phyloP scores from a whole-genome alignment of 2,888 invertebrate species.

The Sphecodes monilicornis region DNA sequence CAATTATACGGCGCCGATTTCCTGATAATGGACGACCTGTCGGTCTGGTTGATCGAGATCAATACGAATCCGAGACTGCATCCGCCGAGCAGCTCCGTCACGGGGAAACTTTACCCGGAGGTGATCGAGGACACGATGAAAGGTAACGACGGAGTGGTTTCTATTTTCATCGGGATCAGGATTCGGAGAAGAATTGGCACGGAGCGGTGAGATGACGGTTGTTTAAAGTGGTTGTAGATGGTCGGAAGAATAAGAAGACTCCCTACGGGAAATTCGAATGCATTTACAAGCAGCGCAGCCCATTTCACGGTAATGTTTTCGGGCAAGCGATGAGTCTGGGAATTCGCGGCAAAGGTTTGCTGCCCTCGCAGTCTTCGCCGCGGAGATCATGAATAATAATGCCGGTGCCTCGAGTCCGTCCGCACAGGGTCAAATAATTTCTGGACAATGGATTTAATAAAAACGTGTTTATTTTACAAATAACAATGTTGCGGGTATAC shows the following conservation, averaged over 20 bases:
- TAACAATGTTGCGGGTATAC: constrained; percentile 76
- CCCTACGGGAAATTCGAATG: constrained; percentile 64
- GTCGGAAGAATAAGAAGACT: constrained; percentile 50
- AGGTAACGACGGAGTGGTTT: constrained; percentile 41
- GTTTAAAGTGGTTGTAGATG: constrained; percentile 61
- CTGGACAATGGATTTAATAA: constrained; percentile 62
- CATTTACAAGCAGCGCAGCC: constrained; percentile 65
- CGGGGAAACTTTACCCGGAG: constrained; percentile 65
- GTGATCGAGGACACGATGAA: constrained; percentile 67
- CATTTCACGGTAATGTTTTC: constrained; percentile 49
- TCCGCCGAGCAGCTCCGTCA: constrained; percentile 67
- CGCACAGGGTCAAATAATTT: neutral
- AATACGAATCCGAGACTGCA: constrained; percentile 67
- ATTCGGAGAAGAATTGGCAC: neutral
- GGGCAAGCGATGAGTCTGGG: constrained; percentile 64
- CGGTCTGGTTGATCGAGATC: constrained; percentile 69
- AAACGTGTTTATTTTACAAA: constrained; percentile 79
- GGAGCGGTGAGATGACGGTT: neutral
- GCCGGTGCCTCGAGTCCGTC: neutral
- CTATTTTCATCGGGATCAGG: neutral
- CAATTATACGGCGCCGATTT: constrained; percentile 70
- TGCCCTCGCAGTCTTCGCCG: constrained; percentile 25
- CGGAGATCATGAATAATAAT: constrained; percentile 17
- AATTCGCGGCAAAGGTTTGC: constrained; percentile 59
- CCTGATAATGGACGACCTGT: constrained; percentile 66